Evolutionary conservation across 2,113 vertebrate genomes (phyloP), one percentile per base, ranked within the genome.

Genomic region (Acinonyx jubatus): DNA sequence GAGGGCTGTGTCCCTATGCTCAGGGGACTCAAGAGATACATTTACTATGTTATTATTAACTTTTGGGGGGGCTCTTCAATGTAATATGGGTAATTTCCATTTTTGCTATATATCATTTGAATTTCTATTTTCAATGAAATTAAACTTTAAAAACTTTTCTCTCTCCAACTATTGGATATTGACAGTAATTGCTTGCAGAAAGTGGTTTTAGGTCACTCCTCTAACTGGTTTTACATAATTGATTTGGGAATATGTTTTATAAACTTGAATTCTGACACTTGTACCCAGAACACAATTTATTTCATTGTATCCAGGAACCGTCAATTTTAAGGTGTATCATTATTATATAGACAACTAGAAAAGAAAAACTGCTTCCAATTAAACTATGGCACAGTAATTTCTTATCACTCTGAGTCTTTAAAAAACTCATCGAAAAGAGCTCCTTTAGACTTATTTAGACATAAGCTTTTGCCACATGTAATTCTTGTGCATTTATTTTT

Each of bases 101-200:
- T 25, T 74, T 36, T 79, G 18, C 31, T 27, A 21, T 65, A 5
- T 73, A 33, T 29, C 36, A 78, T 82, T 66, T 94, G 25, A 71
- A 89, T 96, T 94, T 96, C 36, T 94, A 82, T 36, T 87, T 90
- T 92, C 87, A 87, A 16, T 36, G 7, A 95, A 95, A 63, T 79
- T 8, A 78, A 52, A 21, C 52, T 69, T 55, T 5, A 85, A 27
- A 90, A 91, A 73, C 8, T 7, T 33, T 33, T 76, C 16, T 86
- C 38, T 63, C 78, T 86, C 69, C 97, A 84, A 94, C 65, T 80
- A 84, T 83, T 61, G 18, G 18, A n/a, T 68, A 87, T 52, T 93
- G 81, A 55, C 48, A 86, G 33, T 90, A 96, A 93, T 86, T 92
- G 16, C 7, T 80, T 87, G 3, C 14, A 94, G 25, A 87, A 90